phyloP scores from a whole-genome alignment of 1,140 invertebrate species.

The Drosophila subobscura region DNA sequence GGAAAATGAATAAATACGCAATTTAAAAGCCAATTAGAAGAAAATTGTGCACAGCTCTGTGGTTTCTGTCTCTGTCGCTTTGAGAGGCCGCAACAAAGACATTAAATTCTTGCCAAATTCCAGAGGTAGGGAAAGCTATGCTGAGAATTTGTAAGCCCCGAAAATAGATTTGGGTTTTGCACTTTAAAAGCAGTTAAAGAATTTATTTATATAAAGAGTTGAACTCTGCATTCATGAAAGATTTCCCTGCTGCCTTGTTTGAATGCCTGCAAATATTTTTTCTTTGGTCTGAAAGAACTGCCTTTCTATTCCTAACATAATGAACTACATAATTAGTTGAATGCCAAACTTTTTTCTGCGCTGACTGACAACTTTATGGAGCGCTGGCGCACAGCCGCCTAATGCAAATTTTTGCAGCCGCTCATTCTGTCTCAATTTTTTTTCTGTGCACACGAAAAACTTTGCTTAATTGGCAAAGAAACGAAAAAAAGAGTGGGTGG shows the following conservation, averaged over 20 bases:
- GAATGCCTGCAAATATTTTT: conserved; percentile 5
- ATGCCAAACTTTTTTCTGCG: conserved; percentile 39
- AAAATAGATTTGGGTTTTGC: conserved; percentile 29
- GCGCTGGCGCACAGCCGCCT: conserved; percentile 1
- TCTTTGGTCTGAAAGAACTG: conserved; percentile 6
- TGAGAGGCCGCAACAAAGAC: conserved; percentile 55
- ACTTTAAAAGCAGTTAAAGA: conserved; percentile 12
- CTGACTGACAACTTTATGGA: conserved; percentile 28
- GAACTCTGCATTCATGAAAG: no score
- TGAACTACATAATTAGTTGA: conserved; percentile 68
- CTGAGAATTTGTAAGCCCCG: neutral
- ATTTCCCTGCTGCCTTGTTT: neutral
- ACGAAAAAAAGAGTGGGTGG: neutral
- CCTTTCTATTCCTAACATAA: conserved; percentile 35
- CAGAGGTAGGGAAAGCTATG: conserved; percentile 14
- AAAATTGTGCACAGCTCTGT: conserved; percentile 38
- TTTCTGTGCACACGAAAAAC: conserved; percentile 37
- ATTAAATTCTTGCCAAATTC: conserved; percentile 32
- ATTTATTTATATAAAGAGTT: neutral
- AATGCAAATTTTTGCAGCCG: conserved; percentile 50
- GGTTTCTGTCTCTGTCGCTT: conserved; percentile 30
- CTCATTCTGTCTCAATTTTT: conserved; percentile 39
- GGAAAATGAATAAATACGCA: conserved; percentile 23
- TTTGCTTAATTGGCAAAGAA: conserved; percentile 69
- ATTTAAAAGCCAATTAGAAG: conserved; percentile 65